Percentiles rank a stretch among this genome's conserved stretches.
These are phyloP conservation scores for Mus caroli DNA, from an alignment of 2,797 vertebrate species.

Conservation along the genomic window DNA sequence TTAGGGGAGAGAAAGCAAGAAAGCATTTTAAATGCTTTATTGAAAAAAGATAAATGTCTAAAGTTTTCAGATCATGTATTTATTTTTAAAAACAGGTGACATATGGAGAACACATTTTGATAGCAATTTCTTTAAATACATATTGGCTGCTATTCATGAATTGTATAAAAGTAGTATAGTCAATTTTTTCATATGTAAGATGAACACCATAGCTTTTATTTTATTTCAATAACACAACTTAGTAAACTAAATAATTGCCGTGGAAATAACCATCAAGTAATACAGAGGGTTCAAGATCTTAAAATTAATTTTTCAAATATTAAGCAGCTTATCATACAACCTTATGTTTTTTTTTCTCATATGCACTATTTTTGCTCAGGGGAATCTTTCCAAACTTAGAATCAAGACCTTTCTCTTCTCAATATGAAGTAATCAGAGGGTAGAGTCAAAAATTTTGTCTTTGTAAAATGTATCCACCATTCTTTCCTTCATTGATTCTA, in stretches of 20 bases:
- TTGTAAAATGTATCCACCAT: neutral
- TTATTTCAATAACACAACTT: constrained; percentile 43
- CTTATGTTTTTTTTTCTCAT: neutral
- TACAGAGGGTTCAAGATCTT: constrained; percentile 25
- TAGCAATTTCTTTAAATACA: constrained; percentile 56
- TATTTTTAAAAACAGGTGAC: constrained; percentile 66
- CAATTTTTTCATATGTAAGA: constrained; percentile 57
- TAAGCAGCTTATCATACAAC: neutral
- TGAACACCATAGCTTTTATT: constrained; percentile 66
- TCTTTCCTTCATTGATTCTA: neutral
- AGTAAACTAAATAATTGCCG: neutral
- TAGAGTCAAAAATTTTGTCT: neutral
- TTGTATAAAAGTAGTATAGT: constrained; percentile 63
- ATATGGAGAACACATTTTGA: constrained; percentile 64
- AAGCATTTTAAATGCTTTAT: constrained; percentile 61
- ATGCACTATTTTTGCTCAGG: neutral
- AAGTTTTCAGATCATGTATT: constrained; percentile 72
- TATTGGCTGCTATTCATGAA: constrained; percentile 68
- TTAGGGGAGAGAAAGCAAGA: constrained; percentile 60
- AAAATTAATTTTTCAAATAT: neutral
- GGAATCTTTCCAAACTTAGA: neutral
- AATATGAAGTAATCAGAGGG: neutral
- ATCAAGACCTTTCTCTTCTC: neutral
- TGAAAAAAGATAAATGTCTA: constrained; percentile 50
- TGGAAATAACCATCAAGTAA: constrained; percentile 48